phyloP scores from a whole-genome alignment of 2,797 vertebrate genomes.

The Lepus townsendii region DNA sequence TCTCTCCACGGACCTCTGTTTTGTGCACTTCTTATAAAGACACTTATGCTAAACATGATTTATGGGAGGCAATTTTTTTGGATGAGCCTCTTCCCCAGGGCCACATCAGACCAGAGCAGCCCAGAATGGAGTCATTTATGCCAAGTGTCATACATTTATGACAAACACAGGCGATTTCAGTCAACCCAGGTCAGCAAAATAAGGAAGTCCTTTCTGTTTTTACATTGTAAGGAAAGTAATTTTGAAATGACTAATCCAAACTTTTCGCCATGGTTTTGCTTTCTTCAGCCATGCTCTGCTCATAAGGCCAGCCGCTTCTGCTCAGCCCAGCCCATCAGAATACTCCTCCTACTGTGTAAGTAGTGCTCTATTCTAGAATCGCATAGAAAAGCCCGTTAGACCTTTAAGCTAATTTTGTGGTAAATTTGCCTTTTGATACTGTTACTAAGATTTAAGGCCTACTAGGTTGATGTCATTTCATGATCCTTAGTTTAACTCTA shows the following conservation, averaged over 20 bases:
- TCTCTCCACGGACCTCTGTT: neutral
- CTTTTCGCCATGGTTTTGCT: neutral
- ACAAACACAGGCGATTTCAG: neutral
- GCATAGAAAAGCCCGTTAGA: conserved; percentile 8
- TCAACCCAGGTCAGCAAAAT: neutral
- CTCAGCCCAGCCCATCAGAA: neutral
- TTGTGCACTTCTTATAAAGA: neutral
- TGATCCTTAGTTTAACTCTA: neutral
- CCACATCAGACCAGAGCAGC: neutral
- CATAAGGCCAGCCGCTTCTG: neutral
- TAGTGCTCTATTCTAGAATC: neutral
- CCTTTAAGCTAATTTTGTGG: neutral
- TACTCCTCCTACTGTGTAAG: neutral
- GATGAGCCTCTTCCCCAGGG: neutral
- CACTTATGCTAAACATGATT: neutral
- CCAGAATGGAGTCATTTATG: neutral
- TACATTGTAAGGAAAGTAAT: neutral
- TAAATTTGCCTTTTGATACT: neutral
- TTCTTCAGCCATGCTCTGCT: neutral
- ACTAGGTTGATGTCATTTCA: conserved; percentile 6
- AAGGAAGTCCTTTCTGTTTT: neutral
- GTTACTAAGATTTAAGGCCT: neutral
- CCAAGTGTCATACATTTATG: neutral
- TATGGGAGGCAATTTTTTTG: neutral
- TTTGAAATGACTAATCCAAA: neutral